Conservation (phyloP, 2,797 vertebrate species). For the Takifugu rubripes region DNA sequence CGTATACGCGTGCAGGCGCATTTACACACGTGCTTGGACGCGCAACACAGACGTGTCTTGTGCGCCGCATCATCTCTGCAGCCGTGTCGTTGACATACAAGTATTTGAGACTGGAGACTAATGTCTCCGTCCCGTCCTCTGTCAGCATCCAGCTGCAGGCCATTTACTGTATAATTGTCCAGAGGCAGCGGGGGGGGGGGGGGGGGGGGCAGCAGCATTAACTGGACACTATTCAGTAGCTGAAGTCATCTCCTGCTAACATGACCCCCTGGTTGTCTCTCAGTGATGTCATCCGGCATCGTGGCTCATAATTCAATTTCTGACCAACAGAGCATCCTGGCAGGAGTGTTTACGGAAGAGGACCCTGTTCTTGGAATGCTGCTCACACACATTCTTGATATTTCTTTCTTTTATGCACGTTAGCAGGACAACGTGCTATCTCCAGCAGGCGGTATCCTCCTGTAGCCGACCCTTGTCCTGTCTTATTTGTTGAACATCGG, state of each 20-base stretch:
- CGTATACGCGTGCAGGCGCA: background rate
- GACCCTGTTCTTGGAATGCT: too few species aligned
- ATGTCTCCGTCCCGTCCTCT: constrained; percentile 23
- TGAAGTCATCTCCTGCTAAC: constrained; percentile 59
- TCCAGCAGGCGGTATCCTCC: too few species aligned
- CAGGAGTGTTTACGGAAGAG: constrained; percentile 26
- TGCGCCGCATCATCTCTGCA: background rate
- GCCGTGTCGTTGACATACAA: background rate
- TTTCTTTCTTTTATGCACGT: too few species aligned
- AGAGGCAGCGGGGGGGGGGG: constrained; percentile 14
- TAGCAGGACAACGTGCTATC: too few species aligned
- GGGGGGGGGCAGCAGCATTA: constrained; percentile 43
- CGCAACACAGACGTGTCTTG: constrained; percentile 1
- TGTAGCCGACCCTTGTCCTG: too few species aligned
- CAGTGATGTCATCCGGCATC: constrained; percentile 61
- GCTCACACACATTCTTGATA: too few species aligned
- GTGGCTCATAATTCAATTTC: constrained; percentile 63
- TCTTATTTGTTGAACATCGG: too few species aligned
- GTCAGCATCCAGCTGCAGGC: constrained; percentile 56
- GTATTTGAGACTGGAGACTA: constrained; percentile 3
- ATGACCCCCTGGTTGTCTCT: constrained; percentile 56
- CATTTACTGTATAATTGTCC: constrained; percentile 69
- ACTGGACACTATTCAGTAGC: constrained; percentile 57
- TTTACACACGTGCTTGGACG: background rate
- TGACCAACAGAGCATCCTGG: constrained; percentile 57